Evolutionary conservation across 2,888 invertebrate genomes (phyloP), one percentile per base, ranked within the genome.

Genomic region (Polylopha cassiicola): DNA sequence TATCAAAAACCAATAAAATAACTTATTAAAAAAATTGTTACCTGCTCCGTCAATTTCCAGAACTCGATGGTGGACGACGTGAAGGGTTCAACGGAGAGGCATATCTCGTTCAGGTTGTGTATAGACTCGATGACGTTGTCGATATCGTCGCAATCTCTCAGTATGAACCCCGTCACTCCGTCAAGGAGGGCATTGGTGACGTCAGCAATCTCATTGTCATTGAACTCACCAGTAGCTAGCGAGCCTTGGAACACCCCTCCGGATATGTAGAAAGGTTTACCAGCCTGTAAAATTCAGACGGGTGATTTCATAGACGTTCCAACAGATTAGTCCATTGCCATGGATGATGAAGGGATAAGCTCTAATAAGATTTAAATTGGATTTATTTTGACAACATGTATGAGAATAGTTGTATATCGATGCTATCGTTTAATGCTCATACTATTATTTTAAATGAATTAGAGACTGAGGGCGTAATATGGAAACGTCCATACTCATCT

Each of bases 201-300:
- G 44, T 79, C 76, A 20, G 65, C 51, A 37, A 69, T 48, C 45
- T 82, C 79, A 3, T 43, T 48, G 20, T 55, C 51, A 4, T 24
- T 20, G 13, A 62, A 43, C 1, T 31, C 7, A 2, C 73, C 73
- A 32, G 10, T 47, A 3, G 16, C 5, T 0, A 77, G 38, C 4
- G 62, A 51, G 6, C 53, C 42, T 18, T 53, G 43, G 15, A 73
- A 68, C 8, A 80, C 46, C 14, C 63, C 67, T 1, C 80, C 80
- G 1, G 75, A 76, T 31, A 82, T 23, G 43, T 55, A 74, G 3
- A 71, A 59, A 5, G 77, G 76, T 52, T 73, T 80, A 1, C 81
- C 78, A 16, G 53, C 65, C 81, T 82, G 31, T 3, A 61, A 58
- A 27, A 21, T 31, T 30, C 17, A 22, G 14, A 26, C 8, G 22